Evolutionary conservation across 1,140 invertebrate genomes (phyloP), one percentile per base, ranked within the genome.

Genomic region (Drosophila mojavensis): DNA sequence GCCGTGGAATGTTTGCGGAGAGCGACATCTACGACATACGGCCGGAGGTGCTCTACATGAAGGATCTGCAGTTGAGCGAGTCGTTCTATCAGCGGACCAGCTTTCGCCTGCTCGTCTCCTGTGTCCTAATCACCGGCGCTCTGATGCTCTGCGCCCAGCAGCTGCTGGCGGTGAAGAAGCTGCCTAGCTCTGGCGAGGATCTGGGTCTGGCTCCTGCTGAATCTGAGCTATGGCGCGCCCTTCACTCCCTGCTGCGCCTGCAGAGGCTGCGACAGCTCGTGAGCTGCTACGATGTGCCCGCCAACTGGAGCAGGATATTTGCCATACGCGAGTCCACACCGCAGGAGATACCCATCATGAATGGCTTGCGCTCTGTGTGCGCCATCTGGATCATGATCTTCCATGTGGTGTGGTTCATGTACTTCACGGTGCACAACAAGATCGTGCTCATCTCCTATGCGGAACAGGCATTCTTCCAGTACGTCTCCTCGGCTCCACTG

Each of bases 381-480:
- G 90, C 91, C 59, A 81, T 92, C 17, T 92, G 91, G 90, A 92
- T 92, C 10, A 81, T 92, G 65, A 72, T 88, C 2, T 92, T 92
- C 53, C 92, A 92, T 61, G 85, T 92, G n/a, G 75, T 85, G 13
- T 92, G 92, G 92, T 92, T 82, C 60, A 92, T 91, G 81, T 92
- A 92, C 64, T 92, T 92, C 6, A 91, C 90, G 0, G 88, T 92
- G 2, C 79, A 91, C 64, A 92, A 92, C 53, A 90, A 92, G 51
- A 79, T 90, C 0, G 88, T 92, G 5, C 54, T 92, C 10, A 81
- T 92, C 43, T 82, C 91, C 11, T 92, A 91, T 53, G 91, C 84
- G 2, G 92, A 92, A 53, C 80, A 88, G 70, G 68, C 78, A 0
- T 90, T 91, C 47, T 92, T 91, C 28, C 92, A 92, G 26, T 92